Evolutionary conservation across 2,888 invertebrate species (phyloP).

Genomic region (Scaptomyza caliginosa): DNA sequence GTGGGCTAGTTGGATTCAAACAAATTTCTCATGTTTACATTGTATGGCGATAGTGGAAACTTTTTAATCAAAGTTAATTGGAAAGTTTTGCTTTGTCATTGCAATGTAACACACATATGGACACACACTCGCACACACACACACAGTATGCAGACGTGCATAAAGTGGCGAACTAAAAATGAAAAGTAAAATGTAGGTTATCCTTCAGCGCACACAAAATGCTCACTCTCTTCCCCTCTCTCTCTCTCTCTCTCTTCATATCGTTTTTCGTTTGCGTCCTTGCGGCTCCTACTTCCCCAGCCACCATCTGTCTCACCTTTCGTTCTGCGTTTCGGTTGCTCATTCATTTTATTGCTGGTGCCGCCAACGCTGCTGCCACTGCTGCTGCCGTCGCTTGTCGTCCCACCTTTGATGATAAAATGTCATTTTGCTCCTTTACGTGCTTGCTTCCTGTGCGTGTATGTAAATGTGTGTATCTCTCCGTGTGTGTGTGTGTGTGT

Average conservation of each 20-base stretch:
- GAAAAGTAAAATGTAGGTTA: slow-evolving; percentile 78
- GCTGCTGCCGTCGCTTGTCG: slow-evolving; percentile 37
- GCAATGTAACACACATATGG: slow-evolving; percentile 55
- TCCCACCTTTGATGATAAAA: slow-evolving; percentile 80
- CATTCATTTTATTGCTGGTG: slow-evolving; percentile 65
- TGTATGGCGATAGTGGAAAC: slow-evolving; percentile 77
- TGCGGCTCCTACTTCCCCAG: neutral
- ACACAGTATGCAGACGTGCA: slow-evolving; percentile 44
- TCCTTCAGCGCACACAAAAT: slow-evolving; percentile 78
- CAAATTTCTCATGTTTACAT: slow-evolving; percentile 79
- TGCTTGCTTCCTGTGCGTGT: slow-evolving; percentile 35
- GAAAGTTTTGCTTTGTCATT: slow-evolving; percentile 80
- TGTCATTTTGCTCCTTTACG: slow-evolving; percentile 80
- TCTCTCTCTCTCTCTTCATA: slow-evolving; percentile 18
- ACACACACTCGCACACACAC: slow-evolving; percentile 18
- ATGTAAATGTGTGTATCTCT: neutral
- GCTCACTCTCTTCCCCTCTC: slow-evolving; percentile 3
- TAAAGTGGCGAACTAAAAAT: slow-evolving; percentile 73
- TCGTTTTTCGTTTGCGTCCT: slow-evolving; percentile 12
- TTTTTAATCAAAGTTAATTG: slow-evolving; percentile 79
- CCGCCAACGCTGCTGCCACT: slow-evolving; percentile 23
- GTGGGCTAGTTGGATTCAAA: slow-evolving; percentile 65
- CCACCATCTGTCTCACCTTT: neutral
- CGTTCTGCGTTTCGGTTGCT: slow-evolving; percentile 45
- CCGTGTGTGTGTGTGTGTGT: slow-evolving; percentile 10